Base-by-base conservation (phyloP, 64 coral and sea anemone genomes). In the Acropora yongei region DNA sequence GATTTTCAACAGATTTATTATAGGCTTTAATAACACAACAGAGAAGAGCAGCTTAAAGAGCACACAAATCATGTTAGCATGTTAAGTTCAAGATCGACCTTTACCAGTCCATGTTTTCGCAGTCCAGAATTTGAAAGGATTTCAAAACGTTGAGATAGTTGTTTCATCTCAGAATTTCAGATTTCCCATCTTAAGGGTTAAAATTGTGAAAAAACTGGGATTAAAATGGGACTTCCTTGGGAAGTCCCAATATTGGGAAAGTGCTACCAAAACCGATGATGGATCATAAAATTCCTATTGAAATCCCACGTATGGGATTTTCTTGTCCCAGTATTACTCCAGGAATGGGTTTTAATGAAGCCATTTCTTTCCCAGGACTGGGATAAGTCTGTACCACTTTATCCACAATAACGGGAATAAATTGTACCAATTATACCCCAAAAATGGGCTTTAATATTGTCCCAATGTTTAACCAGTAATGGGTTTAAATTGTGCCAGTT, bases 101-200 rank as follows among this genome's bases (percentile, higher is more conserved):
- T n/a, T n/a, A n/a, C n/a, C n/a, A n/a, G n/a, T n/a, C n/a, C n/a
- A n/a, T n/a, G n/a, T n/a, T n/a, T n/a, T n/a, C n/a, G n/a, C n/a
- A n/a, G n/a, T n/a, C n/a, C n/a, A n/a, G n/a, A n/a, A n/a, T n/a
- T n/a, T n/a, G n/a, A n/a, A n/a, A n/a, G n/a, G n/a, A n/a, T n/a
- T n/a, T n/a, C n/a, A n/a, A n/a, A n/a, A n/a, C n/a, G n/a, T n/a
- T n/a, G n/a, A n/a, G n/a, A n/a, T n/a, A n/a, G n/a, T n/a, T n/a
- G n/a, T n/a, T n/a, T n/a, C n/a, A 76, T n/a, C n/a, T n/a, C n/a
- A 76, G 41, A 76, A 44, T 76, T 76, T 76, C 74, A 76, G 74
- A 76, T 43, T 76, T 76, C 43, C 39, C 74, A 44, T 76, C 41
- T 76, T 76, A 42, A n/a, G n/a, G 40, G 74, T 76, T 76, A 43